Base-by-base conservation (phyloP, 2,888 invertebrate genomes). In the Meandrusa payeni region DNA sequence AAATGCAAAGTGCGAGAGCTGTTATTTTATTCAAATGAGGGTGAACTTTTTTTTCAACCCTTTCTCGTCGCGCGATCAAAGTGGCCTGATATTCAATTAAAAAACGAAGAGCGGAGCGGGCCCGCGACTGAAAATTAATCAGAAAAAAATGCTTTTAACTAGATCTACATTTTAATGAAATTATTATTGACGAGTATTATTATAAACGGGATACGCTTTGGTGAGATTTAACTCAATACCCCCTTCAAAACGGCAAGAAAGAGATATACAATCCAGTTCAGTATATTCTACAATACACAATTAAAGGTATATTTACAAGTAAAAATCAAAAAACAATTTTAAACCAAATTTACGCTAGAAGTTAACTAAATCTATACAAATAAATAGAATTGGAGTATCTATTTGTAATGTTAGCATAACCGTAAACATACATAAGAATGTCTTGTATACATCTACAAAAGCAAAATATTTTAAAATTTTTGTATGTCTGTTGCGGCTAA, bases 21-120 rank as follows among this genome's bases (percentile, higher is more conserved):
- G 87, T 87, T 87, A 87, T 87, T 87, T 87, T 87, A 87, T 87
- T 87, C 86, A 87, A 87, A 87, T 87, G 86, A 87, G 87, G 82
- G 74, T 67, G 75, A 85, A 82, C 78, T 85, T 86, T 87, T 78
- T 83, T 82, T 79, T 83, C 70, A 83, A 78, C 83, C 87, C 80
- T 85, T 83, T 68, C 63, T 74, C 79, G 71, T 63, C 76, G 74
- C 72, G 78, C 85, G 86, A 85, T 87, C 86, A 87, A 87, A 87
- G 86, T 86, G 87, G 85, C 87, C 82, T 81, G 85, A 85, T 86
- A 87, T 87, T 87, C 87, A 87, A 87, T 87, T 87, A 87, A 86
- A 87, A 87, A 87, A 86, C 85, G 82, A 77, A 81, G 79, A 81
- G 76, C 68, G 71, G 79, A 81, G 76, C 68, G 71, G 65, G 29